Percentiles rank a stretch among this genome's conserved stretches.
phyloP scores from a whole-genome alignment of 2,888 invertebrate species.

The Trisateles emortualis region DNA sequence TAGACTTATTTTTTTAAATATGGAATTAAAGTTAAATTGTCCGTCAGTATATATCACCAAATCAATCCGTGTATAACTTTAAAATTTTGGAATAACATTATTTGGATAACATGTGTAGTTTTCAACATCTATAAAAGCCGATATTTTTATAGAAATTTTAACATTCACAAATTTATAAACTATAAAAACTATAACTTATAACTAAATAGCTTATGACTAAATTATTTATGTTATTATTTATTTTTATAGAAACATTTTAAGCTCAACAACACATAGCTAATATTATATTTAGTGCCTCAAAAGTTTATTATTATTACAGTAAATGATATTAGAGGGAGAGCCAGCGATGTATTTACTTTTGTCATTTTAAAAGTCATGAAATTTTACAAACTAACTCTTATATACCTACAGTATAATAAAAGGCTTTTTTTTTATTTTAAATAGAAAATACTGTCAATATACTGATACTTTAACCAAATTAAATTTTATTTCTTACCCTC shows the following conservation, averaged over 20 bases:
- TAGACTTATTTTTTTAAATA: too few relatives aligned
- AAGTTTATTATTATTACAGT: constrained; percentile 25
- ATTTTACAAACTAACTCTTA: too few relatives aligned
- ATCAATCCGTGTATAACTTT: not conserved
- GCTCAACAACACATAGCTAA: constrained; percentile 50
- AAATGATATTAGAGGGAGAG: too few relatives aligned
- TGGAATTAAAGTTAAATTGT: too few relatives aligned
- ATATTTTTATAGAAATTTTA: constrained; percentile 14
- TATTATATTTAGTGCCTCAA: constrained; percentile 56
- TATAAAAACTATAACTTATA: constrained; percentile 29
- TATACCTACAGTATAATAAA: too few relatives aligned
- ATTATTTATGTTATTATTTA: constrained; percentile 38
- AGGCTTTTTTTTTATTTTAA: too few relatives aligned
- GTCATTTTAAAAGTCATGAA: too few relatives aligned
- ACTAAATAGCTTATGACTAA: constrained; percentile 20
- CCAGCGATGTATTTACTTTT: too few relatives aligned
- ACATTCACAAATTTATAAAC: constrained; percentile 20
- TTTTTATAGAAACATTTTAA: constrained; percentile 45
- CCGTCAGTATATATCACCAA: not conserved
- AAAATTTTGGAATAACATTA: not conserved
- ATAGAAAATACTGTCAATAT: too few relatives aligned
- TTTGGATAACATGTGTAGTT: constrained; percentile 9
- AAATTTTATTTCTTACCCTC: too few relatives aligned
- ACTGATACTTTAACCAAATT: too few relatives aligned
- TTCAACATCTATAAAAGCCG: constrained; percentile 23